phyloP scores from a whole-genome alignment of 2,113 vertebrate species.

The Carollia perspicillata region DNA sequence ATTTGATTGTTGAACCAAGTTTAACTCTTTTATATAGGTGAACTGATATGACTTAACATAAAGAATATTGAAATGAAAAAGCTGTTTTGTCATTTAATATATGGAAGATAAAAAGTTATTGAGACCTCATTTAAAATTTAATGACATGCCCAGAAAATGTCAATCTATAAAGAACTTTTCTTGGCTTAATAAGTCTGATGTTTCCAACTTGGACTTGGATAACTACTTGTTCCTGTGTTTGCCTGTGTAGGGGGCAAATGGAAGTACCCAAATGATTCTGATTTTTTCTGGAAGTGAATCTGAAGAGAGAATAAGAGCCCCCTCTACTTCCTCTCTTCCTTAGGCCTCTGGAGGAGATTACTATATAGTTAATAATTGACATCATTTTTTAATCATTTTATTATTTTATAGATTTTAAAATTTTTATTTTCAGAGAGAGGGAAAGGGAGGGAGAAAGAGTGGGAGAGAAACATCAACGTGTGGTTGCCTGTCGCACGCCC shows the following conservation, averaged over 20 bases:
- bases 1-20: not conserved
- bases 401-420: too few species aligned
- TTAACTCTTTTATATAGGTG: not conserved
- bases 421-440: too few species aligned
- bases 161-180: not conserved
- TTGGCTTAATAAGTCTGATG: not conserved
- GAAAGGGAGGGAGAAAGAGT: too few species aligned
- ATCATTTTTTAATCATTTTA: not conserved
- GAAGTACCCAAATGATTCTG: not conserved
- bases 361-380: not conserved
- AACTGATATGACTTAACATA: not conserved
- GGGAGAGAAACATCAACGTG: too few species aligned
- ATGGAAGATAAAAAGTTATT: not conserved
- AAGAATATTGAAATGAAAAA: not conserved
- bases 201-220: not conserved
- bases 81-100: not conserved
- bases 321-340: not conserved
- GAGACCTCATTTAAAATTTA: not conserved
- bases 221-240: not conserved
- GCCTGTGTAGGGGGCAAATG: not conserved
- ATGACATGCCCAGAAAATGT: not conserved
- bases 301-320: not conserved
- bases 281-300: not conserved
- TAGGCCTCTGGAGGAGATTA: not conserved
- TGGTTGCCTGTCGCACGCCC: too few species aligned